phyloP scores from a whole-genome alignment of 2,113 vertebrate species.

The Oryzias celebensis region DNA sequence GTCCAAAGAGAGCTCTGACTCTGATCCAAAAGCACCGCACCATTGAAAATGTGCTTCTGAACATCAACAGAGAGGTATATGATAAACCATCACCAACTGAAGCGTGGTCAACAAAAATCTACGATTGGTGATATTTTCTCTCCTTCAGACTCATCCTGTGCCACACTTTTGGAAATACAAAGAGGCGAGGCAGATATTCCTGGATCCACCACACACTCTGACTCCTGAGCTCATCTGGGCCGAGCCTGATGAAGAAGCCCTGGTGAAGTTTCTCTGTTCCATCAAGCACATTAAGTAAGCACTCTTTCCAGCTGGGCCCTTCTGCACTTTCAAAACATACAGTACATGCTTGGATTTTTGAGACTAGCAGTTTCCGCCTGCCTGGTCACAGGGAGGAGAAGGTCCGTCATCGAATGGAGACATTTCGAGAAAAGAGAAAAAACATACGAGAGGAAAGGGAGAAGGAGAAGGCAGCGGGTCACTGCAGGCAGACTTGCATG shows the following conservation, averaged over 20 bases:
- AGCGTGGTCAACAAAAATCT: not conserved
- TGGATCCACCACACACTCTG: conserved; percentile 40
- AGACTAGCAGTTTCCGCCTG: not conserved
- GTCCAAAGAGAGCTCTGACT: conserved; percentile 75
- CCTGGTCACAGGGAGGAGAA: conserved; percentile 59
- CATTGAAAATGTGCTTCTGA: conserved; percentile 76
- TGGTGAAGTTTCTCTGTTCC: conserved; percentile 74
- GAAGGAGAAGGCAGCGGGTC: conserved; percentile 36
- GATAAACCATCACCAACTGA: not conserved
- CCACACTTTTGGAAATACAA: conserved; percentile 75
- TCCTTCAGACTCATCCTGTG: conserved; percentile 68
- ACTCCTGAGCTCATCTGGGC: conserved; percentile 68
- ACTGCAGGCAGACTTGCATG: conserved; percentile 62
- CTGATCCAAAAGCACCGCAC: conserved; percentile 77
- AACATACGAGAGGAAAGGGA: conserved; percentile 56
- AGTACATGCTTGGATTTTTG: not conserved
- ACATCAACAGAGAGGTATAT: conserved; percentile 74
- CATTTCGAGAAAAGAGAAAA: conserved; percentile 57
- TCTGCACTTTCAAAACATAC: not conserved
- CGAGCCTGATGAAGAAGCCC: conserved; percentile 75
- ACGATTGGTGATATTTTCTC: not conserved
- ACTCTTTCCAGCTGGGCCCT: not conserved
- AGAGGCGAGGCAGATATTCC: conserved; percentile 76
- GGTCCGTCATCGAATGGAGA: conserved; percentile 68
- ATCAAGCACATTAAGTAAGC: conserved; percentile 70